Base-by-base conservation (phyloP, 2,797 vertebrate genomes). In the Trachurus trachurus region DNA sequence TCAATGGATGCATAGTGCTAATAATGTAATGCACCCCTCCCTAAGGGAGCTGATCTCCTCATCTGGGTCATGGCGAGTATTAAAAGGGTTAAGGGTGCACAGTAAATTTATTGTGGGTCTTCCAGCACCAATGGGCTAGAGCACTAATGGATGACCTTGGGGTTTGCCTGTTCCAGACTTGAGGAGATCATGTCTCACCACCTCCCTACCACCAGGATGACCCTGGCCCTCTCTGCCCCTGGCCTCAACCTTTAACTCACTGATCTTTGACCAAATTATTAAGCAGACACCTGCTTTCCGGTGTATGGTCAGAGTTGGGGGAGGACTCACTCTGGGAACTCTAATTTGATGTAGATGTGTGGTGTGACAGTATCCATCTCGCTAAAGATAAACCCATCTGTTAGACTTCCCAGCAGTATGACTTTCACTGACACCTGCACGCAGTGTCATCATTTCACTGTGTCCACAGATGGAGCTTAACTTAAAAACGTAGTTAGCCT, bases 111-210 rank as follows among this genome's bases (percentile, higher is more conserved):
- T 97, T 96, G 96, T 95, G 76, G 94, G 94, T 96, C 95, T 95
- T 94, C 85, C 91, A 90, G 95, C 92, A 93, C 94, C 88, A 94
- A 96, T 95, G 94, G 94, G 93, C 94, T 92, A 91, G 97, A 99
- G 96, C 98, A 98, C 98, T 99, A 99, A 99, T 99, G 98, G 98
- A 96, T 99, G 97, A 99, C 98, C 98, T 98, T 98, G 97, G 96
- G 97, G 95, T 97, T 97, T 92, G 92, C 96, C 96, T 94, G 8
- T 95, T 96, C 95, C 97, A 98, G 96, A 96, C 97, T 96, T 84
- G 39, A 94, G 95, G 96, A 98, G 93, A 94, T 94, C 93, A 94
- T 93, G 93, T 94, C 93, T 94, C 97, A 97, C 93, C 93, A 95
- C 93, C 94, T 93, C 95, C 96, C 95, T 94, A 93, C 94, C 95